Evolutionary conservation across 2,888 invertebrate genomes (phyloP).

Genomic region (Mimas tiliae): DNA sequence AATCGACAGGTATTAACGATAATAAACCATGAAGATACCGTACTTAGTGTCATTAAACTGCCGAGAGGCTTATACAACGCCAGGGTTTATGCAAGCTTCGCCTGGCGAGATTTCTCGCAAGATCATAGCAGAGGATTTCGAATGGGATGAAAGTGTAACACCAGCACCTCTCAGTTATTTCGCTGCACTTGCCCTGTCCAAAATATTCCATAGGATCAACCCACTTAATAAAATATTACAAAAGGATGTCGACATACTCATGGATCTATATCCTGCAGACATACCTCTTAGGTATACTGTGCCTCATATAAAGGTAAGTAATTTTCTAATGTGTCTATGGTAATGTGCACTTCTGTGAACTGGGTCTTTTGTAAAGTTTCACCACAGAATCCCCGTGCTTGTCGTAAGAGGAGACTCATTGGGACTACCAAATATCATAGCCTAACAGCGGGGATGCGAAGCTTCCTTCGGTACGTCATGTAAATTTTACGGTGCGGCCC

Average conservation of each 20-base stretch:
- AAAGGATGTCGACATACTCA: constrained; percentile 83
- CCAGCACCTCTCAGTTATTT: constrained; percentile 72
- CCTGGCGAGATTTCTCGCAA: constrained; percentile 59
- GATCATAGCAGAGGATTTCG: constrained; percentile 72
- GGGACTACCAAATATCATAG: no score
- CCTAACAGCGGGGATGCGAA: no score
- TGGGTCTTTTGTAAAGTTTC: no score
- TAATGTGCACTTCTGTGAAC: not conserved
- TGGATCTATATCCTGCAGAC: constrained; percentile 85
- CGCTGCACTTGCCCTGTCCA: constrained; percentile 63
- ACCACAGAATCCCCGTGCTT: no score
- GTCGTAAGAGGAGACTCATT: no score
- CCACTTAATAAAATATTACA: constrained; percentile 83
- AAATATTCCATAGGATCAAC: constrained; percentile 75
- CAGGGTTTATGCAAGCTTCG: constrained; percentile 56
- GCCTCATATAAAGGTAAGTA: constrained; percentile 81
- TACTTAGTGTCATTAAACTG: constrained; percentile 68
- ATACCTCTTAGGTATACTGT: constrained; percentile 84
- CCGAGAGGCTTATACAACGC: constrained; percentile 61
- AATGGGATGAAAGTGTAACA: constrained; percentile 72
- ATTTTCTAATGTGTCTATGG: no score
- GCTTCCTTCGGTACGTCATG: no score
- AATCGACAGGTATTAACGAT: not conserved
- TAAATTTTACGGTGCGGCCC: no score
- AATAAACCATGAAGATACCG: constrained; percentile 69